These are phyloP conservation scores for Indri indri DNA, from an alignment of 2,113 vertebrate species.

Conservation along the genomic window DNA sequence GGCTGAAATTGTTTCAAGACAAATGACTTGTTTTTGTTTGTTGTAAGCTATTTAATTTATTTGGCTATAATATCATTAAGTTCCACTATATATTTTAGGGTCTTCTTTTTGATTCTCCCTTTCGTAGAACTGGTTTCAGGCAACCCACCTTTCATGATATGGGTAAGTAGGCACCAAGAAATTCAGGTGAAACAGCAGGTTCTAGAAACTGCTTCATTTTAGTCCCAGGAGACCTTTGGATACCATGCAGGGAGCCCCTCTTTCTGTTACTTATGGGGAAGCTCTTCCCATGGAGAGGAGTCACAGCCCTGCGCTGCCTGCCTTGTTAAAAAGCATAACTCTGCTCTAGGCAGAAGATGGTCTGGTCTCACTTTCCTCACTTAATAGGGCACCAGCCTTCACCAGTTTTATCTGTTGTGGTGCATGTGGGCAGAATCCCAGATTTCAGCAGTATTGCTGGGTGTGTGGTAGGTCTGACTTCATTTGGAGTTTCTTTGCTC, in stretches of 20 bases:
- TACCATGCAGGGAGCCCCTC: background rate
- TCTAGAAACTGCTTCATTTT: background rate
- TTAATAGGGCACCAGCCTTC: background rate
- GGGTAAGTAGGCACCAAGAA: background rate
- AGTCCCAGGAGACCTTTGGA: background rate
- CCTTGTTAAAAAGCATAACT: background rate
- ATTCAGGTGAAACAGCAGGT: background rate
- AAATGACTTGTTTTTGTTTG: conserved; percentile 15
- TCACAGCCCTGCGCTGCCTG: background rate
- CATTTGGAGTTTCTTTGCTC: conserved; percentile 24
- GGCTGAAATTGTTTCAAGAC: background rate
- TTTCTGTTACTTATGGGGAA: background rate
- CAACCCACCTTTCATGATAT: background rate
- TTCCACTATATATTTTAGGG: background rate
- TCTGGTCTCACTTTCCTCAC: background rate
- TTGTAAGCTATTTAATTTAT: background rate
- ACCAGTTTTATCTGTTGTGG: background rate
- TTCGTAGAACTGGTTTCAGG: background rate
- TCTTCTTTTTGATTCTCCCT: background rate
- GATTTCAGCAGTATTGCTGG: background rate
- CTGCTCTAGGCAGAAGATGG: background rate
- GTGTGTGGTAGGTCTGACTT: background rate
- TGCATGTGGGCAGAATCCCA: background rate
- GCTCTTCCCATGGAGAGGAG: background rate
- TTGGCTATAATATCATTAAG: conserved; percentile 45